These are phyloP conservation scores for Hirtodrosophila trivittata DNA, from an alignment of 2,888 invertebrate genomes.

Conservation along the genomic window DNA sequence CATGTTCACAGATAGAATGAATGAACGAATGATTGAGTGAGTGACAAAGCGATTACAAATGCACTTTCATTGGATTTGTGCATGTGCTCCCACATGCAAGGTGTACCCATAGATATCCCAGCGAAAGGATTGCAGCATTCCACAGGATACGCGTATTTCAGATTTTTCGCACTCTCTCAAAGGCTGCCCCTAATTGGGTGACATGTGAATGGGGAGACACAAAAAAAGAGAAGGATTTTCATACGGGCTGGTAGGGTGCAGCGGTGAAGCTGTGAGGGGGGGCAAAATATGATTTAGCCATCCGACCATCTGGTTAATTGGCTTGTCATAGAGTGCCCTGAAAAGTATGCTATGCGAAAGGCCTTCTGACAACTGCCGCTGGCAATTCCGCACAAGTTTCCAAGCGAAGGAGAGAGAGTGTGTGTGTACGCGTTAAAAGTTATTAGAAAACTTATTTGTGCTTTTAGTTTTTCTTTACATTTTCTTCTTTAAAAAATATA, in stretches of 20 bases:
- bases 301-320: conserved; percentile 20
- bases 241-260: too few relatives aligned
- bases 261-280: too few relatives aligned
- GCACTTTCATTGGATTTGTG: too few relatives aligned
- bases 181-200: conserved; percentile 8
- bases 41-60: too few relatives aligned
- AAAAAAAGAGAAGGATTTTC: too few relatives aligned
- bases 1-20: too few relatives aligned
- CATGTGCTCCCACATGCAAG: too few relatives aligned
- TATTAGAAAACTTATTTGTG: neutral
- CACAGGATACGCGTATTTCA: conserved; percentile 12
- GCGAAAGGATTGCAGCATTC: neutral
- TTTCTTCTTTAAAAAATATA: neutral
- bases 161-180: conserved; percentile 23
- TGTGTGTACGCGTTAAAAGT: neutral
- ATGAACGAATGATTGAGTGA: too few relatives aligned
- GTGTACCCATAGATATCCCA: too few relatives aligned
- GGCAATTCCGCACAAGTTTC: conserved; percentile 5
- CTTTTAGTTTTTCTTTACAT: neutral
- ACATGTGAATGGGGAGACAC: too few relatives aligned
- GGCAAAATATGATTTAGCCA: too few relatives aligned
- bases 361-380: conserved; percentile 1
- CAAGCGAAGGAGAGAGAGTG: too few relatives aligned
- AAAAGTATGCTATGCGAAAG: conserved; percentile 35
- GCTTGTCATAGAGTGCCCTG: conserved; percentile 12